These are phyloP conservation scores for Eriosoma lanigerum DNA, from an alignment of 1,140 invertebrate species.

Conservation along the genomic window DNA sequence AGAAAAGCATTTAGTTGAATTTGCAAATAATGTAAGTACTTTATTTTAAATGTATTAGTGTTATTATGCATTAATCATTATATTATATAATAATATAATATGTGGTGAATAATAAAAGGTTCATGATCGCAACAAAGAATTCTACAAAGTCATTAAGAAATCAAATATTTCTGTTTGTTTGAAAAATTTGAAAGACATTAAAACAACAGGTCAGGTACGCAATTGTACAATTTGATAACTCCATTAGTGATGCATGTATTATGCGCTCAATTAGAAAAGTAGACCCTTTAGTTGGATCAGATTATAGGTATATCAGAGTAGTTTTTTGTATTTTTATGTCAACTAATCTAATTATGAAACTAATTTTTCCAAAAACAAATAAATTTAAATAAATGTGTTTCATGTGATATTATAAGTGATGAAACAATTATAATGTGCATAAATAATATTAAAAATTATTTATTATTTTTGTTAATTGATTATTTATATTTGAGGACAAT, in stretches of 20 bases:
- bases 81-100: neutral
- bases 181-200: constrained; percentile 36
- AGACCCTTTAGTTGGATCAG: neutral
- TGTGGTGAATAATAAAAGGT: constrained; percentile 44
- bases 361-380: too few species aligned
- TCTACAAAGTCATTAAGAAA: constrained; percentile 48
- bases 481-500: too few species aligned
- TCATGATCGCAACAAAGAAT: constrained; percentile 40
- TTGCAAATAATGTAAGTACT: constrained; percentile 38
- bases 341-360: too few species aligned
- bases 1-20: constrained; percentile 39
- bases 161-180: constrained; percentile 38
- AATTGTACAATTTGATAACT: constrained; percentile 12
- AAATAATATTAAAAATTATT: too few species aligned
- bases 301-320: too few species aligned
- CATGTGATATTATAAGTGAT: too few species aligned
- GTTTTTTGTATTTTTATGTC: too few species aligned
- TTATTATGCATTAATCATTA: neutral
- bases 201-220: constrained; percentile 43
- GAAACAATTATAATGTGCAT: too few species aligned
- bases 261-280: neutral
- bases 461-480: too few species aligned
- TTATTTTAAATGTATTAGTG: neutral
- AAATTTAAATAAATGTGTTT: too few species aligned
- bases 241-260: constrained; percentile 18